Evolutionary conservation across 2,797 vertebrate species (phyloP).

Genomic region (Diglossa cyanea): DNA sequence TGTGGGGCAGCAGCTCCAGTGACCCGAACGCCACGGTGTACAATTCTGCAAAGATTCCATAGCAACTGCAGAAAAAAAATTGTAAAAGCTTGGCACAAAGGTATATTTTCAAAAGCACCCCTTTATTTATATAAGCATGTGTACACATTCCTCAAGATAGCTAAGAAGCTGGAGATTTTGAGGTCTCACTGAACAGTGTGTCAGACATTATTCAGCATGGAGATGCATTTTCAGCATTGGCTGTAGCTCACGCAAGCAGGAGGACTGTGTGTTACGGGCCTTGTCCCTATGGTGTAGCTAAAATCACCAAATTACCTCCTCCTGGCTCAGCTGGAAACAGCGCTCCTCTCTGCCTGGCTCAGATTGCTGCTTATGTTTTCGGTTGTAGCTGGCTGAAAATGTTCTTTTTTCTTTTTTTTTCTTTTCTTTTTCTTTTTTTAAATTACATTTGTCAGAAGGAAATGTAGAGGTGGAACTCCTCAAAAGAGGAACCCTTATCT

Average conservation of each 20-base stretch:
- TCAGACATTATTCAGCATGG: neutral
- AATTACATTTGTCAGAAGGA: neutral
- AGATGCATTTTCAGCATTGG: neutral
- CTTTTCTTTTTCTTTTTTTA: no score
- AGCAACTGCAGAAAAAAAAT: constrained; percentile 6
- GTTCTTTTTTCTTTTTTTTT: accelerated
- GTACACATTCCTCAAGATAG: neutral
- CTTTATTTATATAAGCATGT: constrained; percentile 5
- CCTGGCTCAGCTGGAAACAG: neutral
- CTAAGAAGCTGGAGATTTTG: neutral
- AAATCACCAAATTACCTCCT: neutral
- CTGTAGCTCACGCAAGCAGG: neutral
- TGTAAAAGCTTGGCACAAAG: neutral
- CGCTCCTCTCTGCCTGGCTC: neutral
- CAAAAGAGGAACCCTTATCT: neutral
- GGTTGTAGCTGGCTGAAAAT: neutral
- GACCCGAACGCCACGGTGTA: neutral
- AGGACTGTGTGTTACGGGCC: accelerated
- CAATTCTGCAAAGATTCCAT: constrained; percentile 2
- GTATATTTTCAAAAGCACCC: neutral
- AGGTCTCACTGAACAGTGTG: neutral
- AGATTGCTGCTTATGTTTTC: neutral
- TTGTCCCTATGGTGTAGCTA: neutral
- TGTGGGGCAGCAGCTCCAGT: constrained; percentile 31
- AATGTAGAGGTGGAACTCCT: neutral